phyloP scores from a whole-genome alignment of 2,797 vertebrate genomes.

The Synanceia verrucosa region DNA sequence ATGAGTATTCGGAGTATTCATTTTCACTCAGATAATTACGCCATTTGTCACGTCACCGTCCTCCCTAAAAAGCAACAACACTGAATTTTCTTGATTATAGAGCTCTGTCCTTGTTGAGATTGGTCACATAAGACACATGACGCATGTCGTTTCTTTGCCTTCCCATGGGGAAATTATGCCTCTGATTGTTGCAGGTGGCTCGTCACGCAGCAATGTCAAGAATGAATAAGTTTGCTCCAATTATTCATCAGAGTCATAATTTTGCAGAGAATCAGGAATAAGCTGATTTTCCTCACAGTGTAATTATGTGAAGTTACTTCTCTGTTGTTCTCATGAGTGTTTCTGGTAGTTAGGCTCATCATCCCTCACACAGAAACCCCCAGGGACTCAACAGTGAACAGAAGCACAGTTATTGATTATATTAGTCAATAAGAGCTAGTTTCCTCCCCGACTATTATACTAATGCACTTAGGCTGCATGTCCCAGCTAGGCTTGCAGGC shows the following conservation, averaged over 20 bases:
- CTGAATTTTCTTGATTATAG: conserved; percentile 4
- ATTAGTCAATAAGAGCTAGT: conserved; percentile 78
- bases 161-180: conserved; percentile 16
- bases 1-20: background rate
- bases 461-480: conserved; percentile 82
- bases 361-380: conserved; percentile 29
- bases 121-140: background rate
- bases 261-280: background rate
- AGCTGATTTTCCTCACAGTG: conserved; percentile 16
- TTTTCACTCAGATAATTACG: conserved; percentile 15
- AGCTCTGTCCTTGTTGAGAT: background rate
- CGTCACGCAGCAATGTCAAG: background rate
- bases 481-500: conserved; percentile 70
- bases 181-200: conserved; percentile 20
- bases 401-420: conserved; percentile 79
- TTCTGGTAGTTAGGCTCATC: conserved; percentile 37
- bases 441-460: conserved; percentile 78
- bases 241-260: conserved; percentile 3
- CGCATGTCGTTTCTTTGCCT: background rate
- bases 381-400: conserved; percentile 44
- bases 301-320: conserved; percentile 24
- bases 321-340: conserved; percentile 10
- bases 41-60: conserved; percentile 12
- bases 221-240: conserved; percentile 5
- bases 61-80: background rate